Conservation (phyloP, 35 echinoderm and acorn worm genomes). For the Anneissia japonica region DNA sequence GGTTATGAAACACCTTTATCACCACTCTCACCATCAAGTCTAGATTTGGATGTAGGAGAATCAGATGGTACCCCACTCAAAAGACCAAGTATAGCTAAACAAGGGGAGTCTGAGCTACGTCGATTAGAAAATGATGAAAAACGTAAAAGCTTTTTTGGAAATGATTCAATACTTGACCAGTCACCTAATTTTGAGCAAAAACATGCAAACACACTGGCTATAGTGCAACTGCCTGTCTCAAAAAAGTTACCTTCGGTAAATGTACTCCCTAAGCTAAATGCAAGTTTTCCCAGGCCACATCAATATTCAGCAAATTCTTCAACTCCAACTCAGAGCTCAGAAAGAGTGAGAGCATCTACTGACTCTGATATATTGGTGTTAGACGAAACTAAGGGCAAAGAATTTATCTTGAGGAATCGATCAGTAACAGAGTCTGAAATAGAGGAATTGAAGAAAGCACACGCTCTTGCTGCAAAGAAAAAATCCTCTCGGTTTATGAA, state of each 20-base stretch:
- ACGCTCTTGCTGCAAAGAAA: background rate
- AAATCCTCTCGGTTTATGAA: slow-evolving; percentile 1
- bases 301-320: background rate
- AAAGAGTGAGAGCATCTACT: background rate
- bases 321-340: background rate
- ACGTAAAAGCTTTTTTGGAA: slow-evolving; percentile 31
- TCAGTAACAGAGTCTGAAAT: background rate
- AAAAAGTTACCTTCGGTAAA: slow-evolving; percentile 25
- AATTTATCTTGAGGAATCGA: background rate
- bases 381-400: background rate
- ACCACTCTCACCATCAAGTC: background rate
- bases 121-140: slow-evolving; percentile 7
- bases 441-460: background rate
- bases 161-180: background rate
- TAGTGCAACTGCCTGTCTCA: background rate
- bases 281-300: slow-evolving; percentile 15
- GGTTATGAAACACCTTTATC: background rate
- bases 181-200: background rate
- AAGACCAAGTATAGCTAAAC: background rate
- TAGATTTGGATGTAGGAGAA: background rate
- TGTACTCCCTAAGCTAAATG: slow-evolving; percentile 38
- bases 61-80: no score
- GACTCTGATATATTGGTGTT: background rate
- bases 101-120: background rate
- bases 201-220: background rate